Conservation (phyloP, 2,113 vertebrate species). For the Tyto alba region DNA sequence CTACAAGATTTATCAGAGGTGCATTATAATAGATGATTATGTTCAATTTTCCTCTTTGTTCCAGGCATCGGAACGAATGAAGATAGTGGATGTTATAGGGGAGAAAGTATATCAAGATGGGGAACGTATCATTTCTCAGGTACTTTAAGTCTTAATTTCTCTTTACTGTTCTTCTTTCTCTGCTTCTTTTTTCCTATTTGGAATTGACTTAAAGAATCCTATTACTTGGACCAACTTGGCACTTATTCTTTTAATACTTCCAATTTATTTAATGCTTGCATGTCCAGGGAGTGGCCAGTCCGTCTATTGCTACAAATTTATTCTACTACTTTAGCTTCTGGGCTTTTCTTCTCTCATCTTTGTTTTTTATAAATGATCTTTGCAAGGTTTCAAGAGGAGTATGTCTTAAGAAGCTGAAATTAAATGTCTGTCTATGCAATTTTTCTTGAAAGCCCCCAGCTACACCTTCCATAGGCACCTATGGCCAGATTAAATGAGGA, state of each 20-base stretch:
- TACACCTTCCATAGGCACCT: not conserved
- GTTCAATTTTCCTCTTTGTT: conserved; percentile 27
- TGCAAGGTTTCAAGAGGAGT: not conserved
- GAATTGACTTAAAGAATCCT: not conserved
- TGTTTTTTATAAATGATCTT: not conserved
- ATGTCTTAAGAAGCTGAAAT: not conserved
- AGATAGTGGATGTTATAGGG: conserved; percentile 96
- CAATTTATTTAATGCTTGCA: not conserved
- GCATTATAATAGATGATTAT: not conserved
- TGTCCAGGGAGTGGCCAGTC: not conserved
- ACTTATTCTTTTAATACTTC: not conserved
- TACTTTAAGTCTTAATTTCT: conserved; percentile 33
- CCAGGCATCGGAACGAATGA: conserved; percentile 91
- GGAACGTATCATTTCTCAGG: conserved; percentile 95
- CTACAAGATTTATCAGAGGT: not conserved
- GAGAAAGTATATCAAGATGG: conserved; percentile 86
- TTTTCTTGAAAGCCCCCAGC: not conserved
- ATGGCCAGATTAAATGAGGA: not conserved
- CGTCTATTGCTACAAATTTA: not conserved
- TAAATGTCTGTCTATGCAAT: not conserved
- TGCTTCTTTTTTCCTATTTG: not conserved
- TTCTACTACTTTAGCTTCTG: not conserved
- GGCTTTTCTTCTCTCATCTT: not conserved
- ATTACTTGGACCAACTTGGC: not conserved
- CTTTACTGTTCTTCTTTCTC: not conserved